phyloP scores from a whole-genome alignment of 2,888 invertebrate genomes.

The Erebia palarica region DNA sequence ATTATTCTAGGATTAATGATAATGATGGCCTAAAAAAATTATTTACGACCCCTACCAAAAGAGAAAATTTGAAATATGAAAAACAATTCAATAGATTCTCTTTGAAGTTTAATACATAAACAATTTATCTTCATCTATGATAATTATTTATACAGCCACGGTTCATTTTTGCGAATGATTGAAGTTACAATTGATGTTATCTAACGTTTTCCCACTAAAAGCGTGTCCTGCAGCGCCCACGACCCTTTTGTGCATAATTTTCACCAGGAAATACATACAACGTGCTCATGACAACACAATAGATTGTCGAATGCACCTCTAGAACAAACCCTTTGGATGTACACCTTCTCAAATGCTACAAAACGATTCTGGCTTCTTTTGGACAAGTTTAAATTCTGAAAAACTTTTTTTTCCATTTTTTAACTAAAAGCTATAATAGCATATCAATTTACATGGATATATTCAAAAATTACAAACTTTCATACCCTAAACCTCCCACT shows the following conservation, averaged over 20 bases:
- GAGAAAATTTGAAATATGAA: too few species aligned
- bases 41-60: too few species aligned
- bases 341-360: neutral
- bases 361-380: neutral
- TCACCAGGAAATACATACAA: slow-evolving; percentile 38
- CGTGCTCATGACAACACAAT: slow-evolving; percentile 66
- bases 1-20: too few species aligned
- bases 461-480: too few species aligned
- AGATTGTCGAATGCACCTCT: slow-evolving; percentile 59
- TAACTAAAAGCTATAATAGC: too few species aligned
- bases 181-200: slow-evolving; percentile 33
- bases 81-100: neutral
- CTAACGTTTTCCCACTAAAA: slow-evolving; percentile 41
- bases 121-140: neutral
- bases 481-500: too few species aligned
- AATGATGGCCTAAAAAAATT: too few species aligned
- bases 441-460: too few species aligned
- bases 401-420: too few species aligned
- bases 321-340: slow-evolving; percentile 47
- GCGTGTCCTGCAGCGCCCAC: slow-evolving; percentile 37
- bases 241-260: slow-evolving; percentile 41
- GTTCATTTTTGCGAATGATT: slow-evolving; percentile 22
- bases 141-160: neutral
- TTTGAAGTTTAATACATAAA: neutral
- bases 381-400: neutral